Evolutionary conservation across 2,113 vertebrate genomes (phyloP), one percentile per base, ranked within the genome.

Genomic region (Pica pica): DNA sequence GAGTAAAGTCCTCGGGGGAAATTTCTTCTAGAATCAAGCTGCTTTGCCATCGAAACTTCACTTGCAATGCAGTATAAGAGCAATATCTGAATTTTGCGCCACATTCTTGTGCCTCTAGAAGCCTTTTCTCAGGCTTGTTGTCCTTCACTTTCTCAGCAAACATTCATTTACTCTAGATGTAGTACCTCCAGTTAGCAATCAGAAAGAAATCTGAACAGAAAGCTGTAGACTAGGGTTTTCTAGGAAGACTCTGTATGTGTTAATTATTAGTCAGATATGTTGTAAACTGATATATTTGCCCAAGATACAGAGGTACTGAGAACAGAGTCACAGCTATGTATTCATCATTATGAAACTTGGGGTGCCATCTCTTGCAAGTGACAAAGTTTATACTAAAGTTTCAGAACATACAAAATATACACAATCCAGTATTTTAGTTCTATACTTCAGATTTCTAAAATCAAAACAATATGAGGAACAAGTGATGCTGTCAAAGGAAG

Each of bases 251-350:
- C 61, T 81, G 33, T 69, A 82, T 69, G 33, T 14, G 97, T 98
- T 98, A 98, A 98, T 97, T 79, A 98, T 98, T 98, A 98, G 95
- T 94, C 97, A 97, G 85, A 86, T 87, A 73, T 78, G 89, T 93
- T 95, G 91, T 93, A 97, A 96, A 93, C 85, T 70, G 61, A 74
- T 94, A 80, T 97, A 90, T 97, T 98, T 97, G 76, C 39, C 76
- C 75, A 94, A 96, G 92, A 87, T 90, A 92, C 74, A 82, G 60
- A 90, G 82, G 60, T 80, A 73, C 65, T 87, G 71, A 71, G 94
- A 96, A 77, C 20, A 89, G 68, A 89, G 16, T 3, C 41, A 65
- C 55, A 89, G 42, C 44, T 71, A 44, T 94, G 63, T 31, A 35
- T 74, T 64, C 37, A 63, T 47, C 49, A 33, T 93, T 73, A 83